Base-by-base conservation (phyloP, 2,113 vertebrate genomes). In the Perca flavescens region DNA sequence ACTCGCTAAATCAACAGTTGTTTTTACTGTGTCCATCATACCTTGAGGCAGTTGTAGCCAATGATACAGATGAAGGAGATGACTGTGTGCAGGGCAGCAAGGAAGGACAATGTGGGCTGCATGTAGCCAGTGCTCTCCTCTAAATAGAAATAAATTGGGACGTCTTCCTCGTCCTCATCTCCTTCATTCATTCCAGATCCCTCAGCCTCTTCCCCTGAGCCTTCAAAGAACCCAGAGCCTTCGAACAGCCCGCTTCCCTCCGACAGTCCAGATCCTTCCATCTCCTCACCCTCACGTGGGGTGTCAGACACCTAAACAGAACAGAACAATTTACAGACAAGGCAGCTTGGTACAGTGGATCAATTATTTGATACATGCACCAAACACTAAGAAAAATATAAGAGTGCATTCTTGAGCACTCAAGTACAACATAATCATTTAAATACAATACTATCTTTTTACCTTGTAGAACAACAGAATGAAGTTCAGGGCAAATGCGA, bases 81-180 rank as follows among this genome's bases (percentile, higher is more conserved):
- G 79, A 98, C 86, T 0, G 98, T 99, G 76, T 99, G 98, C 4
- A 97, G 57, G 53, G 96, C 89, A 2, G 97, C 96, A 12, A 99
- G 47, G 69, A 96, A 95, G 15, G 95, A 79, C 80, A 98, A 70
- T 0, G 97, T 96, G 0, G 97, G 97, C 82, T 97, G 96, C 98
- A 99, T 99, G 93, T 98, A 98, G 31, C 98, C 98, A 0, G 97
- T 98, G 89, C 97, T 98, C 93, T 99, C 98, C 89, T 98, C 98
- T 90, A 98, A 92, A 92, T 97, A 98, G 92, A 76, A 99, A 91
- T 97, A 98, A 15, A 98, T 88, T 28, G 97, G 94, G 4, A 96
- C 94, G 5, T 96, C 96, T 60, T 98, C 96, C 2, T 96, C 96
- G 0, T 97, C 95, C 0, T 96, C 96, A 2, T 96, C 84, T 3